Conservation (phyloP, 2,797 vertebrate species). For the Florisuga fusca region DNA sequence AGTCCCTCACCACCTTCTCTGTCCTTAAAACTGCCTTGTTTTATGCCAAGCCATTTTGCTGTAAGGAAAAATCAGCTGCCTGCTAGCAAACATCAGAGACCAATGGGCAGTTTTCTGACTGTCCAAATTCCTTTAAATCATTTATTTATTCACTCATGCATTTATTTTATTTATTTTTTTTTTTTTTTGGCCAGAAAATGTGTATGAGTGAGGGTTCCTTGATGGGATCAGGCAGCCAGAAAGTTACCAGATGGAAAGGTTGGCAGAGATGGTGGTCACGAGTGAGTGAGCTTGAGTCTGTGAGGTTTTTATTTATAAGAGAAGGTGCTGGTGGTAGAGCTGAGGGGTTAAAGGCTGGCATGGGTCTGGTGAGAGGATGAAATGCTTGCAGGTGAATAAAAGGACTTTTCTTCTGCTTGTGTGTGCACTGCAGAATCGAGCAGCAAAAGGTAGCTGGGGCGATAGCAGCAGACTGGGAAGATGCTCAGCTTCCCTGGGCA, state of each 20-base stretch:
- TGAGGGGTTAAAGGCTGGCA: background rate
- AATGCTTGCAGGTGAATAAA: slow-evolving; percentile 23
- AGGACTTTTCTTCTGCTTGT: background rate
- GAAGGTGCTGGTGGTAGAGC: background rate
- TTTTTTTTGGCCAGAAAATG: background rate
- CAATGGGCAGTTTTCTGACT: background rate
- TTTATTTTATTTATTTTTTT: too few species aligned
- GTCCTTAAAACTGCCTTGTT: background rate
- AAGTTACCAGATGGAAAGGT: background rate
- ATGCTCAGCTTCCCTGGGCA: background rate
- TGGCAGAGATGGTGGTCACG: background rate
- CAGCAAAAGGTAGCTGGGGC: background rate
- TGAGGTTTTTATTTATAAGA: slow-evolving; percentile 26
- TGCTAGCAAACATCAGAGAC: background rate
- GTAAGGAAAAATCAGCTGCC: background rate
- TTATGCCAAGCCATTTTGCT: background rate
- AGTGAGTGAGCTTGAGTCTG: background rate
- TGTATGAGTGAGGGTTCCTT: background rate
- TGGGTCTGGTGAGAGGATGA: background rate
- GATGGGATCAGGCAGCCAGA: slow-evolving; percentile 11
- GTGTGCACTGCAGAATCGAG: background rate
- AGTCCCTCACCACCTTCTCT: background rate
- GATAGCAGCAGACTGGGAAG: background rate
- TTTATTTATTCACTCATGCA: background rate
- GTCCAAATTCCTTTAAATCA: background rate